Conservation (phyloP, 2,113 vertebrate species). For the western clawed frog (Xenopus tropicalis) region DNA sequence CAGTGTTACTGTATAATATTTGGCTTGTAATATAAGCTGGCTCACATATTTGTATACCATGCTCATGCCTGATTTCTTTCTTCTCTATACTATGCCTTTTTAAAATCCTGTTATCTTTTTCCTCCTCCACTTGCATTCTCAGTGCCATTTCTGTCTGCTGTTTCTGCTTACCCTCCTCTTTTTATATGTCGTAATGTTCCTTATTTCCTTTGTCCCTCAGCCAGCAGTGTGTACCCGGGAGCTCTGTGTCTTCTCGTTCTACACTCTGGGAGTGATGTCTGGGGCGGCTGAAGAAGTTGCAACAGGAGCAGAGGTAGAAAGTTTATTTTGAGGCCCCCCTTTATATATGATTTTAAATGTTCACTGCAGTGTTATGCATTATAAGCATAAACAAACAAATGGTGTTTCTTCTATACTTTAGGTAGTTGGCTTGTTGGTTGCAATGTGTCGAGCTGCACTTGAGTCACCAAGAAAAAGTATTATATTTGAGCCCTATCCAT, state of each 20-base stretch:
- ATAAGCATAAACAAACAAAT: neutral
- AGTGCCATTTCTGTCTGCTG: neutral
- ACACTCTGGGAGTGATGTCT: slow-evolving; percentile 97
- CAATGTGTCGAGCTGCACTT: slow-evolving; percentile 95
- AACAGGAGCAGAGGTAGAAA: slow-evolving; percentile 89
- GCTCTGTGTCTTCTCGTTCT: slow-evolving; percentile 97
- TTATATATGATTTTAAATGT: neutral
- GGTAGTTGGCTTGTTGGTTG: slow-evolving; percentile 95
- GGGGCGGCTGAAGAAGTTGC: slow-evolving; percentile 96
- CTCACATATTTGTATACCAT: too few species aligned
- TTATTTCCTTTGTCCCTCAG: slow-evolving; percentile 51
- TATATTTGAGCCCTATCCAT: slow-evolving; percentile 98
- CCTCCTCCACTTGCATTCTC: too few species aligned
- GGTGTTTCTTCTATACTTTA: slow-evolving; percentile 46
- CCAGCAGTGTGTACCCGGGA: slow-evolving; percentile 96
- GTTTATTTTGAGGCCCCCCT: neutral
- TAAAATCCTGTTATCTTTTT: too few species aligned
- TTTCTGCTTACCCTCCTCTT: neutral
- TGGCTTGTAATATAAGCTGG: too few species aligned
- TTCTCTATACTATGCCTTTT: too few species aligned
- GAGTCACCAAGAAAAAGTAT: slow-evolving; percentile 98
- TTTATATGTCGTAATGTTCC: neutral
- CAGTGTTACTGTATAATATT: too few species aligned
- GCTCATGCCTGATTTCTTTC: too few species aligned
- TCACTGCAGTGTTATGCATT: neutral